These are phyloP conservation scores for Leucoma salicis DNA, from an alignment of 2,888 invertebrate species.

Conservation along the genomic window DNA sequence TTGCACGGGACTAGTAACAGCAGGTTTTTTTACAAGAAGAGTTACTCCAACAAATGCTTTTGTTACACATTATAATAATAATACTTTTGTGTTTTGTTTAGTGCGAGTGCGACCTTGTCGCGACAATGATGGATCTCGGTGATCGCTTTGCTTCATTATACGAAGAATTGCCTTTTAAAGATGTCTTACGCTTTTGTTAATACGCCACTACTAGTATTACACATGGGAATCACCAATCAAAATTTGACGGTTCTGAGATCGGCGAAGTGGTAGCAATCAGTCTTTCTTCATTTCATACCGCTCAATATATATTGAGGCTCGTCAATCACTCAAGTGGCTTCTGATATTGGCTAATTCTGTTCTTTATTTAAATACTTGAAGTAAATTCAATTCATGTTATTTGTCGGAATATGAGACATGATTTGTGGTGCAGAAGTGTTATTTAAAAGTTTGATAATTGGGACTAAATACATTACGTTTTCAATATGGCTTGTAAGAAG, in stretches of 20 bases:
- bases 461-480: too few relatives aligned
- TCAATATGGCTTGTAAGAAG: too few relatives aligned
- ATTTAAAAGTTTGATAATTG: too few relatives aligned
- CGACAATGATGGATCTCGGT: constrained; percentile 66
- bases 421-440: too few relatives aligned
- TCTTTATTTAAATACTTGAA: constrained; percentile 61
- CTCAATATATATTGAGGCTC: constrained; percentile 57
- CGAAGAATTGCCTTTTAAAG: constrained; percentile 45
- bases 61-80: too few relatives aligned
- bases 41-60: constrained; percentile 34
- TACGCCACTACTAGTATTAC: constrained; percentile 75
- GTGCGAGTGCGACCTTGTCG: constrained; percentile 53
- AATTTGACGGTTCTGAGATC: constrained; percentile 71
- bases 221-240: constrained; percentile 81
- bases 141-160: constrained; percentile 41
- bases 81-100: constrained; percentile 55
- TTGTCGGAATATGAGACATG: too few relatives aligned
- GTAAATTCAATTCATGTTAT: constrained; percentile 57
- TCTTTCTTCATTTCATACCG: constrained; percentile 52
- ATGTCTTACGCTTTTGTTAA: constrained; percentile 49
- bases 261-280: constrained; percentile 61
- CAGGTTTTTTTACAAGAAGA: constrained; percentile 16
- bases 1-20: constrained; percentile 25
- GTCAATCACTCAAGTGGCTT: constrained; percentile 64
- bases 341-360: constrained; percentile 49